phyloP scores from a whole-genome alignment of 2,888 invertebrate genomes.

The Sepioteuthis lessoniana region DNA sequence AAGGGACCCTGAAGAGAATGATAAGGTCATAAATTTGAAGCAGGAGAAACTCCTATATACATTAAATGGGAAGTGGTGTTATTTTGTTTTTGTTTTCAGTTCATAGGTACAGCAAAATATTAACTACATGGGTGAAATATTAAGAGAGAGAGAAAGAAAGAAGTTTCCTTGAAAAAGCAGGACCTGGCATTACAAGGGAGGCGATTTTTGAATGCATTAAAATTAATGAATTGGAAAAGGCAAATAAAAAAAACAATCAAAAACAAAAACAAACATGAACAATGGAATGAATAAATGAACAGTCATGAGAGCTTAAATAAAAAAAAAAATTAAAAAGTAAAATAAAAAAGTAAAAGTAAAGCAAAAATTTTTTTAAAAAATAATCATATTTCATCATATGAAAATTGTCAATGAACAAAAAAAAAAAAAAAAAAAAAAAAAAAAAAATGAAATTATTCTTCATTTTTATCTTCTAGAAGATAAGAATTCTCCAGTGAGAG shows the following conservation, averaged over 20 bases:
- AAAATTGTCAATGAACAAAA: background rate
- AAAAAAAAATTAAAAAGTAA: no score
- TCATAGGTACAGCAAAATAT: background rate
- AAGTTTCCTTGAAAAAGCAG: background rate
- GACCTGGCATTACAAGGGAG: background rate
- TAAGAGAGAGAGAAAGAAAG: no score
- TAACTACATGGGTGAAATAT: background rate
- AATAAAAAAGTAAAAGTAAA: background rate
- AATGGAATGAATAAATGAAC: background rate
- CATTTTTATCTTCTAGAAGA: background rate
- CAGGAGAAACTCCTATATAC: background rate
- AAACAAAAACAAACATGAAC: no score
- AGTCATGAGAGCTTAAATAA: background rate
- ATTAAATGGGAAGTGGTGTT: background rate
- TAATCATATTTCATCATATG: no score
- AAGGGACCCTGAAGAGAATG: no score
- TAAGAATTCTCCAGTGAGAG: background rate
- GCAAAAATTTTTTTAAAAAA: background rate
- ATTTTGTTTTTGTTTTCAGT: background rate
- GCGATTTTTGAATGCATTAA: background rate
- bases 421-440: background rate
- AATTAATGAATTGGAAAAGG: background rate
- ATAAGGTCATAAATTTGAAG: background rate
- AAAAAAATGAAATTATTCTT: background rate
- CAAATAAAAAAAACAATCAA: background rate